These are phyloP conservation scores for Uropsilus gracilis DNA, from an alignment of 2,113 vertebrate species.

Conservation along the genomic window DNA sequence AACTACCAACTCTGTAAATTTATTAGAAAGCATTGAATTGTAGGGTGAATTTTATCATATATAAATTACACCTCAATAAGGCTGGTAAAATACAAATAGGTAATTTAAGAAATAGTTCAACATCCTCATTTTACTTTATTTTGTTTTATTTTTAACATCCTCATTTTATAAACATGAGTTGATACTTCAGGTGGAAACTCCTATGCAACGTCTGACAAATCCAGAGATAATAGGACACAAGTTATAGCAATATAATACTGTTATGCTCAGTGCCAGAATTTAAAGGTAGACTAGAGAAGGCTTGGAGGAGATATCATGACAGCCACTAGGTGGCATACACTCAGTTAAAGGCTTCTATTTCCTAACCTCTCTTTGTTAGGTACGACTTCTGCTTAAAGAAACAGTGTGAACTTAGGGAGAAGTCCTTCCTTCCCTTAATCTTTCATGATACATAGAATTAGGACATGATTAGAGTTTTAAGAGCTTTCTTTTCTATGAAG, in stretches of 20 bases:
- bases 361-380: neutral
- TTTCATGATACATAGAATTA: conserved; percentile 28
- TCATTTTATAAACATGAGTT: conserved; percentile 21
- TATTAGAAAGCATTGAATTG: neutral
- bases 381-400: conserved; percentile 11
- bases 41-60: neutral
- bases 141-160: neutral
- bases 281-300: neutral
- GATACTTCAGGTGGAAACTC: neutral
- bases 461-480: neutral
- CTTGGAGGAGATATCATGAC: neutral
- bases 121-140: neutral
- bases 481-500: conserved; percentile 20
- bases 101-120: conserved; percentile 2
- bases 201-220: neutral
- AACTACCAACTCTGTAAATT: conserved; percentile 13
- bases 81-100: neutral
- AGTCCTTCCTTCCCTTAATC: neutral
- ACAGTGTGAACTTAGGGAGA: neutral
- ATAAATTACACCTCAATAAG: conserved; percentile 13
- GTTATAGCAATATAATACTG: conserved; percentile 1
- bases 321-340: neutral
- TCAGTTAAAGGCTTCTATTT: conserved; percentile 47
- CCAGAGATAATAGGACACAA: neutral
- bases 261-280: neutral